Base-by-base conservation (phyloP, 2,797 vertebrate species). In the Brotula barbata region DNA sequence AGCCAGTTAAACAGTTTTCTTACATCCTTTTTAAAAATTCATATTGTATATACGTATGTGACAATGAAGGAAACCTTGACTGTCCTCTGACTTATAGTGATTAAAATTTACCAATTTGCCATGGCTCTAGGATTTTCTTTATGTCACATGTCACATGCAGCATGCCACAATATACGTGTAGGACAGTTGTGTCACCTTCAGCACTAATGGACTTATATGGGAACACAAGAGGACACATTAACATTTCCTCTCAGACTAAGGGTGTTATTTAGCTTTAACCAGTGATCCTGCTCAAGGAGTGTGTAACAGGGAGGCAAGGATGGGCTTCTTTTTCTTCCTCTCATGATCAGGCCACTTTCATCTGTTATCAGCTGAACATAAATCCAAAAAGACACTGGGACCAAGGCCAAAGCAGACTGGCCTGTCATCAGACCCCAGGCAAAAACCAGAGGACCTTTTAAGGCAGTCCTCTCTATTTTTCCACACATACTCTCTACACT, bases 351-450 rank as follows among this genome's bases (percentile, higher is more conserved):
- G 42, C 23, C 20, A 33, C 66, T 71, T 74, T 73, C 45, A 78
- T 73, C 60, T 55, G 17, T 58, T 14, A 59, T 48, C 58, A 72
- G 51, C 34, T 57, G 15, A 62, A 48, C 37, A 36, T 50, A 19
- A 53, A 55, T 69, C 60, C 58, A 67, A 62, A 57, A 62, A 5
- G 50, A 39, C n/a, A 23, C 46, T 64, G 62, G 64, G 53, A 71
- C 47, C 14, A 28, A 51, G 22, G 54, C 71, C 64, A 78, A 63
- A 53, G 44, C 52, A 15, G 21, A 63, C 15, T 36, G 34, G 22
- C 44, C 37, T 49, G 28, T 68, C 53, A 45, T 71, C 22, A 55
- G 69, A 68, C 49, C 20, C n/a, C 14, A 47, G 54, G 39, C 59
- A 79, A 68, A 69, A 75, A 42, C 21, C 64, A 41, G 45, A 71